Conservation (phyloP, 2,113 vertebrate species). For the Ranitomeya imitator region DNA sequence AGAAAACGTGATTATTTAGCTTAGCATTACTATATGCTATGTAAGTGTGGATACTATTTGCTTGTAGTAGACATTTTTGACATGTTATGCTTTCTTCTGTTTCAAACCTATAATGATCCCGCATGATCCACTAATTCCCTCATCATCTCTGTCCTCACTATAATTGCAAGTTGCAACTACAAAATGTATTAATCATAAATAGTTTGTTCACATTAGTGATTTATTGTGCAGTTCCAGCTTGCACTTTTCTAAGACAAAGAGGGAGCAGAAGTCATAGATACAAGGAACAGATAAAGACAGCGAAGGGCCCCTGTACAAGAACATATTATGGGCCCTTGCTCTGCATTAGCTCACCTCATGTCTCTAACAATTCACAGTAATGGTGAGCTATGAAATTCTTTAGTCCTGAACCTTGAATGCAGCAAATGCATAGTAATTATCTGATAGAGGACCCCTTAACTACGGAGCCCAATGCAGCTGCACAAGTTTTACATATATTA, state of each 20-base stretch:
- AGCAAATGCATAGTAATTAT: too few relatives aligned
- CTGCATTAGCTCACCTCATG: neutral
- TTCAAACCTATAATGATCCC: neutral
- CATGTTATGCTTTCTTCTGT: neutral
- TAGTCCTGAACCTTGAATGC: too few relatives aligned
- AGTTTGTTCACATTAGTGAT: constrained; percentile 14
- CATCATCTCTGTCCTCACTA: neutral
- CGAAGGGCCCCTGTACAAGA: neutral
- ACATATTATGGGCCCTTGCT: neutral
- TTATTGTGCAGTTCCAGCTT: neutral
- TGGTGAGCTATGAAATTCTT: too few relatives aligned
- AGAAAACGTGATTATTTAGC: neutral
- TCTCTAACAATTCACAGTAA: neutral
- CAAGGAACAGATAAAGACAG: neutral
- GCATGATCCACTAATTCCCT: neutral
- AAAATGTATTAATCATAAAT: constrained; percentile 27
- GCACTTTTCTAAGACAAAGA: neutral
- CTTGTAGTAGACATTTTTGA: neutral
- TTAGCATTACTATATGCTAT: neutral
- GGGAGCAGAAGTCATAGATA: neutral
- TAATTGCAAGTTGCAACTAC: neutral
- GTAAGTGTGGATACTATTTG: neutral
- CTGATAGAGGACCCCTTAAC: too few relatives aligned
- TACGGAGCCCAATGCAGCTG: too few relatives aligned
- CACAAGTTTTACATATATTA: too few relatives aligned